Evolutionary conservation across 2,888 invertebrate genomes (phyloP).

Genomic region (Pharmacophagus antenor): DNA sequence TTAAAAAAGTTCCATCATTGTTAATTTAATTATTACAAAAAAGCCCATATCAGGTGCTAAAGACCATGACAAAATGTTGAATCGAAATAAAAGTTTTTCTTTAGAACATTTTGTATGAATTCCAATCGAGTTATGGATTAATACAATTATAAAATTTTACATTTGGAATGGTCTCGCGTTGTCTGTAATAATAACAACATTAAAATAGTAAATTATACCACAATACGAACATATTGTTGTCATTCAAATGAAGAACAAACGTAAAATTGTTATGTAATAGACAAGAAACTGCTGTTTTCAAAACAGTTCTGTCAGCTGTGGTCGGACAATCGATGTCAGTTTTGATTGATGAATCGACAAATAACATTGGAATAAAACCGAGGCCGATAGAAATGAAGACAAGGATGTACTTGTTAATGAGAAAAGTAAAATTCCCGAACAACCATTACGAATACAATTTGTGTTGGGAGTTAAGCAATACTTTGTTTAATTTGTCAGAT

Average conservation of each 20-base stretch:
- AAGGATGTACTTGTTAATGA: slow-evolving; percentile 18
- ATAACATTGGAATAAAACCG: slow-evolving; percentile 3
- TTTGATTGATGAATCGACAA: slow-evolving; percentile 2
- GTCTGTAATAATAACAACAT: neutral
- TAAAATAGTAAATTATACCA: neutral
- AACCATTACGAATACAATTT: slow-evolving; percentile 33
- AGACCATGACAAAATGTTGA: neutral
- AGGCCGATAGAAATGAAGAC: slow-evolving; percentile 8
- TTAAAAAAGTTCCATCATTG: slow-evolving; percentile 25
- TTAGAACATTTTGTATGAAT: neutral
- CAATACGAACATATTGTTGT: too few relatives aligned
- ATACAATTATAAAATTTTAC: neutral
- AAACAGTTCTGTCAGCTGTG: neutral
- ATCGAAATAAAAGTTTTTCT: neutral
- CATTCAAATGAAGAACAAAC: neutral
- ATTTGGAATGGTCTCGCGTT: neutral
- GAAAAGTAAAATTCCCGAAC: slow-evolving; percentile 32
- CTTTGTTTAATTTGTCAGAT: slow-evolving; percentile 43
- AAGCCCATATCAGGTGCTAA: slow-evolving; percentile 26
- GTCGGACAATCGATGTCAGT: neutral
- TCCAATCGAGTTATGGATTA: neutral
- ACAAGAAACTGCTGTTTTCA: neutral
- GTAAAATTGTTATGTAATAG: too few relatives aligned
- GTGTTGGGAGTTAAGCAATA: slow-evolving; percentile 36
- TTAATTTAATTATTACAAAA: slow-evolving; percentile 11